Evolutionary conservation across 2,888 invertebrate genomes (phyloP).

Genomic region (Chloromyia formosa): DNA sequence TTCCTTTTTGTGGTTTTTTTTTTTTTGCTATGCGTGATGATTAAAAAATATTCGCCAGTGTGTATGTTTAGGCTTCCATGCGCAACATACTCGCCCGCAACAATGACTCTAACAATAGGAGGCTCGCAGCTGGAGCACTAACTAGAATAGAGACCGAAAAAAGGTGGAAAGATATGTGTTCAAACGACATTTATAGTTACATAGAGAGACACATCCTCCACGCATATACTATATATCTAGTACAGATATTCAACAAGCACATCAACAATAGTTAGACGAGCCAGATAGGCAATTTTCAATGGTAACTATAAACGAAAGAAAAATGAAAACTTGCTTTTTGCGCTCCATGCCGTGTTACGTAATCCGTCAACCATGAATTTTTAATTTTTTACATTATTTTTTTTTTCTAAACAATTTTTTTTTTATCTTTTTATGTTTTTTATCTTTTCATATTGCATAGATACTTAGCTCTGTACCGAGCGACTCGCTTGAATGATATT

Average conservation of each 20-base stretch:
- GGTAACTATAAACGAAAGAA: conserved; percentile 3
- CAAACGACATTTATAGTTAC: background rate
- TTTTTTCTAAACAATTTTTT: background rate
- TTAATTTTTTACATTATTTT: conserved; percentile 34
- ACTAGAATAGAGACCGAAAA: background rate
- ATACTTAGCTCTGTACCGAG: background rate
- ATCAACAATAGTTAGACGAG: background rate
- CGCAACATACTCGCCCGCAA: conserved; percentile 41
- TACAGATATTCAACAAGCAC: no score
- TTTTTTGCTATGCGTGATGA: conserved; percentile 45
- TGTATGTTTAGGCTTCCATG: conserved; percentile 48
- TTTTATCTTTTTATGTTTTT: background rate
- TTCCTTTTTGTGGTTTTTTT: no score
- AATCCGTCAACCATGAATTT: conserved; percentile 47
- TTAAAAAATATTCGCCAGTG: conserved; percentile 11
- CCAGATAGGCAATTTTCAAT: conserved; percentile 37
- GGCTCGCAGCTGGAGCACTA: background rate
- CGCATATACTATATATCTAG: background rate
- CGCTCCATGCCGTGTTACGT: conserved; percentile 42
- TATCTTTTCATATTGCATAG: background rate
- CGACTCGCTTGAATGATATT: background rate
- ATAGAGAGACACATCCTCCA: background rate
- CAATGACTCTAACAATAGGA: conserved; percentile 29
- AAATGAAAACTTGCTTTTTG: conserved; percentile 16
- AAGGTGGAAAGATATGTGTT: background rate